A percentile compares a stretch with the other conserved stretches of the same genome.
Conservation (phyloP, 2,888 invertebrate genomes). For the Monochamus alternatus region DNA sequence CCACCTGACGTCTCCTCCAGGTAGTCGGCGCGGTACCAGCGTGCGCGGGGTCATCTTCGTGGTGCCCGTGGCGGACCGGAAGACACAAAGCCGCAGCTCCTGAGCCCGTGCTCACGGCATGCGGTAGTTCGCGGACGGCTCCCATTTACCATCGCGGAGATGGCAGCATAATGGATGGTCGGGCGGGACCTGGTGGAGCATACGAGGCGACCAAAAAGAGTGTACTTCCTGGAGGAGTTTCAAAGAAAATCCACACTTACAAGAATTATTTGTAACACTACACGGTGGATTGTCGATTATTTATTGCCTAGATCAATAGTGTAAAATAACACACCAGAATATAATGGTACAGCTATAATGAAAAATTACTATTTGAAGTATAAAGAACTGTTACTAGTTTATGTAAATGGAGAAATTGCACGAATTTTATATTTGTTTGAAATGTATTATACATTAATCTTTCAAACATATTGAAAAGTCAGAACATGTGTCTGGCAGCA, state of each 20-base stretch:
- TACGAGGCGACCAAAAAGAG: not conserved
- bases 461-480: too few species aligned
- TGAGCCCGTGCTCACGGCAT: conserved; percentile 51
- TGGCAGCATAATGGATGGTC: conserved; percentile 14
- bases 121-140: conserved; percentile 47
- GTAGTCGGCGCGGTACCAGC: conserved; percentile 15
- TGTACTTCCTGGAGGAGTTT: too few species aligned
- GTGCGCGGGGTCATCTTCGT: conserved; percentile 52
- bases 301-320: too few species aligned
- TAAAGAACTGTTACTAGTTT: too few species aligned
- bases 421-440: too few species aligned
- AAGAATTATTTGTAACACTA: too few species aligned
- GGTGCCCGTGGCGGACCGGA: conserved; percentile 47
- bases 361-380: not conserved
- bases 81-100: conserved; percentile 41
- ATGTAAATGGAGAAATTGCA: not conserved
- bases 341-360: too few species aligned
- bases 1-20: not conserved
- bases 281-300: too few species aligned
- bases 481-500: too few species aligned
- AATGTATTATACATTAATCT: too few species aligned
- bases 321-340: too few species aligned
- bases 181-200: not conserved
- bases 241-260: too few species aligned
- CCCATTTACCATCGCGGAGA: conserved; percentile 29